A percentile compares a stretch with the other conserved stretches of the same genome.
These are phyloP conservation scores for Lepilemur septentrionalis DNA, from an alignment of 2,797 vertebrate genomes.

Conservation along the genomic window DNA sequence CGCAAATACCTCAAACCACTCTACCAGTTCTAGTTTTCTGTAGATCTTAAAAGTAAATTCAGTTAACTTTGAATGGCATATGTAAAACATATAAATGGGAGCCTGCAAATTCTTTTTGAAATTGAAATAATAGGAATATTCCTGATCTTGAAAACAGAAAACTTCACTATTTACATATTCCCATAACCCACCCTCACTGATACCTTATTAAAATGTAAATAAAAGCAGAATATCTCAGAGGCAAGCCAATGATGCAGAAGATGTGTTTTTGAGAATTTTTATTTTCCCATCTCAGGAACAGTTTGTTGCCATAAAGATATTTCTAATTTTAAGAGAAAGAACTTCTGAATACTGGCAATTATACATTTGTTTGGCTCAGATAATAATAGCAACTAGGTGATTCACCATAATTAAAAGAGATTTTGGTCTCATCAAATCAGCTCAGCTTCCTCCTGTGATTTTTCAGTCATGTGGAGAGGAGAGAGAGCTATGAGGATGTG, in stretches of 20 bases:
- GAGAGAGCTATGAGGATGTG: background rate
- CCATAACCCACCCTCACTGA: background rate
- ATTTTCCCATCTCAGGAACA: background rate
- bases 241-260: background rate
- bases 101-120: background rate
- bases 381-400: background rate
- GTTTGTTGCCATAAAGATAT: constrained; percentile 8
- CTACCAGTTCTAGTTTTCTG: background rate
- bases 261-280: constrained; percentile 30
- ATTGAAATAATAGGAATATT: background rate
- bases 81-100: background rate
- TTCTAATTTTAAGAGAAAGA: constrained; percentile 50
- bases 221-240: background rate
- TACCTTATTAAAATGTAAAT: constrained; percentile 28
- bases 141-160: constrained; percentile 2
- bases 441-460: background rate
- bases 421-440: background rate
- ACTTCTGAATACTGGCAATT: background rate
- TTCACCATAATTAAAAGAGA: constrained; percentile 9
- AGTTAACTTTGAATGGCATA: background rate
- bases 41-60: background rate
- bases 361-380: constrained; percentile 6
- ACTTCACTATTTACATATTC: constrained; percentile 6
- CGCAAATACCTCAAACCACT: background rate
- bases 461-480: background rate